A percentile compares a stretch with the other conserved stretches of the same genome.
Conservation (phyloP, 2,888 invertebrate genomes). For the Leistus spinibarbis region DNA sequence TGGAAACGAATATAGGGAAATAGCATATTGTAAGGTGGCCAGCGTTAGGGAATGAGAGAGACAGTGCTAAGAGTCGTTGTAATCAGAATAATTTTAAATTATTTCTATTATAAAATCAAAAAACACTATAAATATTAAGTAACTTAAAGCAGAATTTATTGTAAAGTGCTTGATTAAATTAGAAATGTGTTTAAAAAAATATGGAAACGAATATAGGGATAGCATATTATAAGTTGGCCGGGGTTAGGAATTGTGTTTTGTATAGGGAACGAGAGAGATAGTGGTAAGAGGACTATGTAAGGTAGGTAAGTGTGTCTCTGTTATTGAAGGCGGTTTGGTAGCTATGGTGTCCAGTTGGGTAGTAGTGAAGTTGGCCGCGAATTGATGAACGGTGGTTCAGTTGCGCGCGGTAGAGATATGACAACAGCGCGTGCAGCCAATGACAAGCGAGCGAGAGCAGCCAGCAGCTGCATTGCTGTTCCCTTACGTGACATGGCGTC, state of each 20-base stretch:
- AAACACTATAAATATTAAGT: too few species aligned
- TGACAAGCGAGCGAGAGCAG: slow-evolving; percentile 40
- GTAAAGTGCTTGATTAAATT: too few species aligned
- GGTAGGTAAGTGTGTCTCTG: neutral
- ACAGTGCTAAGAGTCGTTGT: too few species aligned
- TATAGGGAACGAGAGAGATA: neutral
- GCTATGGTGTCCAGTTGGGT: neutral
- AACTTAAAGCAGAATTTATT: too few species aligned
- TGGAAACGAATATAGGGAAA: too few species aligned
- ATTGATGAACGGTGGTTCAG: neutral
- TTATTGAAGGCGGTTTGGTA: neutral
- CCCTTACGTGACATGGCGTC: slow-evolving; percentile 83
- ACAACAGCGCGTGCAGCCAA: slow-evolving; percentile 33
- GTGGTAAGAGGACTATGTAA: neutral
- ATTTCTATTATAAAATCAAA: too few species aligned
- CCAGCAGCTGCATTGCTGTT: slow-evolving; percentile 49
- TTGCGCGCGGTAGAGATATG: slow-evolving; percentile 8
- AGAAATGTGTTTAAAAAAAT: too few species aligned
- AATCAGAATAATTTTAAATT: too few species aligned
- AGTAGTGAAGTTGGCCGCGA: neutral
- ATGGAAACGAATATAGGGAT: too few species aligned
- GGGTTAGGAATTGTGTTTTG: neutral
- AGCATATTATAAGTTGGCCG: neutral
- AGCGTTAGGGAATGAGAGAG: too few species aligned
- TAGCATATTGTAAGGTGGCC: too few species aligned